These are phyloP conservation scores for Ricordea florida DNA, from an alignment of 92 coral and sea anemone species.

Conservation along the genomic window DNA sequence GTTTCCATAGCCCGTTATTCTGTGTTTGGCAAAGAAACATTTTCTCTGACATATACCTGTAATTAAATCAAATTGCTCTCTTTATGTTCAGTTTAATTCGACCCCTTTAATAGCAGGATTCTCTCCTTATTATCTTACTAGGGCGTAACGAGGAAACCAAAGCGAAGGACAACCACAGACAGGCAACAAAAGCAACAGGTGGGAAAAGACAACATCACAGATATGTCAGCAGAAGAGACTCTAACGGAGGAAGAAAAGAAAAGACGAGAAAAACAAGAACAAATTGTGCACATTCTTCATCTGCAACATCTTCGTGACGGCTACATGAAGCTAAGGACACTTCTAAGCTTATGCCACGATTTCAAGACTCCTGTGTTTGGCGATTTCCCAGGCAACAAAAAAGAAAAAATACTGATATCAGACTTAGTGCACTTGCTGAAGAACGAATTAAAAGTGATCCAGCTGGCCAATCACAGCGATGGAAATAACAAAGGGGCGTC, in stretches of 20 bases:
- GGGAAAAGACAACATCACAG: no score
- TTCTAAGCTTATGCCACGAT: not conserved
- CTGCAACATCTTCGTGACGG: not conserved
- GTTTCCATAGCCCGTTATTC: no score
- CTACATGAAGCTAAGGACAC: not conserved
- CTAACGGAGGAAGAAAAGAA: not conserved
- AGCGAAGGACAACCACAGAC: no score
- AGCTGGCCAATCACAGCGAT: not conserved
- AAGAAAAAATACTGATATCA: not conserved
- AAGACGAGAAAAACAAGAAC: not conserved
- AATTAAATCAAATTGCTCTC: no score
- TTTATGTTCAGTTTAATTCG: no score
- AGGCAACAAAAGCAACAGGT: no score
- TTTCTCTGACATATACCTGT: no score
- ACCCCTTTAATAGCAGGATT: no score
- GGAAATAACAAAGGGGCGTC: no score
- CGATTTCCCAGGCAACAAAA: constrained; percentile 16
- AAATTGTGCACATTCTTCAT: not conserved
- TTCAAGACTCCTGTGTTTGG: constrained; percentile 33
- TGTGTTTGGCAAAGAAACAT: no score
- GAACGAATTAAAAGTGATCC: not conserved
- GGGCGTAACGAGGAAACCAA: no score
- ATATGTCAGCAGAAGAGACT: not conserved
- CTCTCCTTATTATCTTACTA: no score
- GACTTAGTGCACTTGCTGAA: constrained; percentile 2